Evolutionary conservation across 2,797 vertebrate species (phyloP).

Genomic region (Galago senegalensis): DNA sequence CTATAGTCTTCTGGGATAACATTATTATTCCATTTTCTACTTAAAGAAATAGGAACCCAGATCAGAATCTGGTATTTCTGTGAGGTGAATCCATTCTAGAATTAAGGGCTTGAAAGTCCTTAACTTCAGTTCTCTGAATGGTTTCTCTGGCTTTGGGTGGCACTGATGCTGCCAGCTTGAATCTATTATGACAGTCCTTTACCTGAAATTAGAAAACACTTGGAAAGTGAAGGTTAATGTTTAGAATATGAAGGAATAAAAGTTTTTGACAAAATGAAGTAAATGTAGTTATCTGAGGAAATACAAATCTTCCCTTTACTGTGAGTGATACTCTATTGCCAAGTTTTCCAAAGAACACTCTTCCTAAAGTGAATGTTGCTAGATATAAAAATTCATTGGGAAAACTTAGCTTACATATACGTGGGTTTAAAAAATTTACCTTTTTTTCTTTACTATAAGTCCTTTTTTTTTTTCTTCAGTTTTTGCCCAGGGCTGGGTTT

Average conservation of each 20-base stretch:
- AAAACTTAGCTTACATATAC: neutral
- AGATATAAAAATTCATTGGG: neutral
- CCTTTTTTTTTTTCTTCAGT: too few relatives aligned
- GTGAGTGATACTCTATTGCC: neutral
- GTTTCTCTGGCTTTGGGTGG: neutral
- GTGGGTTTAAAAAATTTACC: neutral
- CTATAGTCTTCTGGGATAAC: neutral
- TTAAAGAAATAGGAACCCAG: neutral
- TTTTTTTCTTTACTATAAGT: neutral
- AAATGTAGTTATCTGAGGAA: neutral
- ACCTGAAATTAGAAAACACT: conserved; percentile 3
- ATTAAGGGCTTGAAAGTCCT: neutral
- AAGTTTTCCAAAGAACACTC: neutral
- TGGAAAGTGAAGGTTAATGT: neutral
- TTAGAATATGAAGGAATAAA: neutral
- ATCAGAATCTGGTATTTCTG: neutral
- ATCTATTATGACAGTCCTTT: neutral
- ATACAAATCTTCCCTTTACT: neutral
- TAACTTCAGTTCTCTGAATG: neutral
- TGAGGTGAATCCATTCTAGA: neutral
- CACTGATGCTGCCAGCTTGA: neutral
- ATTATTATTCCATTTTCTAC: neutral
- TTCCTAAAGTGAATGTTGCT: neutral
- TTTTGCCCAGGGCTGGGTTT: too few relatives aligned
- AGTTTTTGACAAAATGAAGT: conserved; percentile 27